Conservation (phyloP, 2,113 vertebrate species). For the Clarias macrocephalus region DNA sequence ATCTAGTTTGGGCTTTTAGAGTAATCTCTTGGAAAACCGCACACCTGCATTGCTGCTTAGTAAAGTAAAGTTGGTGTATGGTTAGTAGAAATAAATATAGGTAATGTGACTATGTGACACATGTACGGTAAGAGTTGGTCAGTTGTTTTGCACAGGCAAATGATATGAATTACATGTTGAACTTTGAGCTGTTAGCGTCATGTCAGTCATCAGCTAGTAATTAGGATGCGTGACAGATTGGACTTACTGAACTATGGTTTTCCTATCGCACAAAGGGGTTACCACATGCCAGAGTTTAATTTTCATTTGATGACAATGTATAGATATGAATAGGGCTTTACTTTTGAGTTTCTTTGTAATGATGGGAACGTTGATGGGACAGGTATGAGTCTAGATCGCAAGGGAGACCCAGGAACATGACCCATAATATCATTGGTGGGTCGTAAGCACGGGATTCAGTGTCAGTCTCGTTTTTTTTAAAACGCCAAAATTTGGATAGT, state of each 20-base stretch:
- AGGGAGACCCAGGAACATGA: not conserved
- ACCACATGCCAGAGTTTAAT: not conserved
- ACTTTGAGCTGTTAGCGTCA: not conserved
- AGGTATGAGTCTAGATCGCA: not conserved
- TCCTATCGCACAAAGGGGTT: not conserved
- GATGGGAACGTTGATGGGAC: not conserved
- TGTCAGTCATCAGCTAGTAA: conserved; percentile 32
- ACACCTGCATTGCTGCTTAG: not conserved
- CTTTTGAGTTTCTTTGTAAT: not conserved
- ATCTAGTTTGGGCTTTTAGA: not conserved
- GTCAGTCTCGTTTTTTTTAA: not conserved
- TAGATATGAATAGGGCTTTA: not conserved
- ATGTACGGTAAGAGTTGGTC: not conserved
- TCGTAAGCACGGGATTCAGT: not conserved
- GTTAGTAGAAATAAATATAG: conserved; percentile 12
- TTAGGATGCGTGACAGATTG: not conserved
- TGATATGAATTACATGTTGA: conserved; percentile 2
- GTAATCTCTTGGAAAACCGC: not conserved
- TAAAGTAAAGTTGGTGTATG: not conserved
- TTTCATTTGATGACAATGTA: not conserved
- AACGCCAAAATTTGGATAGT: not conserved
- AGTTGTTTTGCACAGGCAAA: conserved; percentile 1
- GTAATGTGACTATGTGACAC: not conserved
- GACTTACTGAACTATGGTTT: not conserved
- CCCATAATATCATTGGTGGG: not conserved